These are phyloP conservation scores for Epistrophella euchroma DNA, from an alignment of 2,888 invertebrate species.

Conservation along the genomic window DNA sequence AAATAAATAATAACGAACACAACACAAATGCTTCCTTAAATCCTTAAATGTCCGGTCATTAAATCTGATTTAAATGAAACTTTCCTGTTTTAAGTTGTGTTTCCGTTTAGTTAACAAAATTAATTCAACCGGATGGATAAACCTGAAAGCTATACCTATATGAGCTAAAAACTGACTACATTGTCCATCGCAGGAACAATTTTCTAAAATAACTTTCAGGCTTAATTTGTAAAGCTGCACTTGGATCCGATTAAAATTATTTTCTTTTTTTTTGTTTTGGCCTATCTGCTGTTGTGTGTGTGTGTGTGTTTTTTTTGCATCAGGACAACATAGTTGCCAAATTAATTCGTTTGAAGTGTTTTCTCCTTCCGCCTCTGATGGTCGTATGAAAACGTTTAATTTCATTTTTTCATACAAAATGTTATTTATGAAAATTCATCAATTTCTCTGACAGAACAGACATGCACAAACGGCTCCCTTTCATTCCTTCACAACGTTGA, in stretches of 20 bases:
- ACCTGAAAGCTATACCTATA: neutral
- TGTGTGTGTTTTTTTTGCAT: neutral
- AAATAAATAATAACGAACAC: slow-evolving; percentile 6
- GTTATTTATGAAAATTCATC: slow-evolving; percentile 60
- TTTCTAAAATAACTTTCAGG: slow-evolving; percentile 21
- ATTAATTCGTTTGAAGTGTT: slow-evolving; percentile 49
- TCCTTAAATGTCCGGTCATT: slow-evolving; percentile 7
- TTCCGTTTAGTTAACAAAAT: slow-evolving; percentile 30
- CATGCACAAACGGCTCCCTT: slow-evolving; percentile 21
- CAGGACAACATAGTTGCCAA: slow-evolving; percentile 29
- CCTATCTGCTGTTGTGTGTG: neutral
- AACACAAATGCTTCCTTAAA: neutral
- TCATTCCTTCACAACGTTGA: slow-evolving; percentile 34
- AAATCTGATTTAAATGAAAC: slow-evolving; percentile 30
- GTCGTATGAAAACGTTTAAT: slow-evolving; percentile 19
- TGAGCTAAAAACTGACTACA: neutral
- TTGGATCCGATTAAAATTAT: slow-evolving; percentile 49
- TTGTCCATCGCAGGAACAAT: slow-evolving; percentile 18
- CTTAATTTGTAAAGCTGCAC: slow-evolving; percentile 47
- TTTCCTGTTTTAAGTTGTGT: slow-evolving; percentile 23
- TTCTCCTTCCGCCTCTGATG: neutral
- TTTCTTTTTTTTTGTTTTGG: slow-evolving; percentile 4
- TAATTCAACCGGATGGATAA: slow-evolving; percentile 18
- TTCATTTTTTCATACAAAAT: slow-evolving; percentile 6
- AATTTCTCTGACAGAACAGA: slow-evolving; percentile 54